Evolutionary conservation across 2,797 vertebrate genomes (phyloP).

Genomic region (Apodemus agrarius): DNA sequence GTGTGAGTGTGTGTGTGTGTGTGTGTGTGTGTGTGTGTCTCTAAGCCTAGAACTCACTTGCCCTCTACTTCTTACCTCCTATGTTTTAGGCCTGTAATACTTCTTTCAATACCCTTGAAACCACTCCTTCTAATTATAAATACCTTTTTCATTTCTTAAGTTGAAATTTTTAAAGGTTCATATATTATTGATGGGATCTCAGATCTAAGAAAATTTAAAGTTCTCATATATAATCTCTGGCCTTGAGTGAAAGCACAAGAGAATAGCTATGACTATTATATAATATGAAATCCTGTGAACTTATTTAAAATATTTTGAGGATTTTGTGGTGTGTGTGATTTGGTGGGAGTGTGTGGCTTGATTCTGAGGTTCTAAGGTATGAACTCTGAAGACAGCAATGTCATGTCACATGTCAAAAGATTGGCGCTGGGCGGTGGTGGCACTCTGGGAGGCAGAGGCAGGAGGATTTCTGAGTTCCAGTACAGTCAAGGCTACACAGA

Average conservation of each 20-base stretch:
- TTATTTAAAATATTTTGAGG: not conserved
- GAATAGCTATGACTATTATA: not conserved
- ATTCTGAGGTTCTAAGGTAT: not conserved
- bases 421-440: too few species aligned
- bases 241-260: not conserved
- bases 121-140: not conserved
- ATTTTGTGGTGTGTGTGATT: not conserved
- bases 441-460: too few species aligned
- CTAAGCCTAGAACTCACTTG: not conserved
- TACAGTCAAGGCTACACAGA: too few species aligned
- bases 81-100: not conserved
- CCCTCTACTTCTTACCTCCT: not conserved
- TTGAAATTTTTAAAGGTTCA: not conserved
- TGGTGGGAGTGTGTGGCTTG: not conserved
- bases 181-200: not conserved
- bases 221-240: not conserved
- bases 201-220: not conserved
- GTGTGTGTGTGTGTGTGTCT: not conserved
- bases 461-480: too few species aligned
- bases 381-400: not conserved
- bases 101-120: not conserved
- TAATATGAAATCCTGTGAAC: not conserved
- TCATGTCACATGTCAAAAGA: not conserved
- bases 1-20: not conserved
- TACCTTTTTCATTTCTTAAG: constrained; percentile 33